phyloP scores from a whole-genome alignment of 2,888 invertebrate species.

The Xanthorhoe spadicearia region DNA sequence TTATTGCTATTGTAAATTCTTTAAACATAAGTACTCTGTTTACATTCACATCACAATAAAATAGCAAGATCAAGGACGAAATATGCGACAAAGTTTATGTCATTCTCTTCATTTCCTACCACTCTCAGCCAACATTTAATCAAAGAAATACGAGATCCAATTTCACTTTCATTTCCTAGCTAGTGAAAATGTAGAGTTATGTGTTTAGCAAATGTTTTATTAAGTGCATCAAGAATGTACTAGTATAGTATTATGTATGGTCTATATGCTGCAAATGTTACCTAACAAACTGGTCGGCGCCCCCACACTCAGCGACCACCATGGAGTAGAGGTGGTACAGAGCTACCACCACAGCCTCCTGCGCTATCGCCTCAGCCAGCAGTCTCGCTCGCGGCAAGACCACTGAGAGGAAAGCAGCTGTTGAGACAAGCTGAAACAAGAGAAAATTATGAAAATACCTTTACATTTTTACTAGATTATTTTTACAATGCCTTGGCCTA shows the following conservation, averaged over 20 bases:
- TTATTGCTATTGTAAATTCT: too few relatives aligned
- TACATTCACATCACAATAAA: too few relatives aligned
- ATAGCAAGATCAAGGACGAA: too few relatives aligned
- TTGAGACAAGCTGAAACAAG: constrained; percentile 84
- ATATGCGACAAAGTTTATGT: too few relatives aligned
- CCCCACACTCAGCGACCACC: constrained; percentile 87
- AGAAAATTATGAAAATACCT: background rate
- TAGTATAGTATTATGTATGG: background rate
- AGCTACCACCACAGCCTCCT: constrained; percentile 88
- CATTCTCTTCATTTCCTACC: too few relatives aligned
- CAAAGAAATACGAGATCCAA: too few relatives aligned
- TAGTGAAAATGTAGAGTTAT: too few relatives aligned
- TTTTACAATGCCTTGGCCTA: background rate
- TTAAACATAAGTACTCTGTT: too few relatives aligned
- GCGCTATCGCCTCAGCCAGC: constrained; percentile 88
- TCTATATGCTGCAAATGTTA: constrained; percentile 49
- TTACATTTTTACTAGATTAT: too few relatives aligned
- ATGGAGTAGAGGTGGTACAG: constrained; percentile 89
- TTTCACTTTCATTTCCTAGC: too few relatives aligned
- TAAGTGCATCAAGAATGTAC: background rate
- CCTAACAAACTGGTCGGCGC: constrained; percentile 84
- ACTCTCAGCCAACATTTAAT: too few relatives aligned
- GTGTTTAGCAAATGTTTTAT: background rate
- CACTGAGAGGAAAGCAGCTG: constrained; percentile 83
- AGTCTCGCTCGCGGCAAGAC: constrained; percentile 87